Evolutionary conservation across 2,797 vertebrate species (phyloP).

Genomic region (Remorina albescens): DNA sequence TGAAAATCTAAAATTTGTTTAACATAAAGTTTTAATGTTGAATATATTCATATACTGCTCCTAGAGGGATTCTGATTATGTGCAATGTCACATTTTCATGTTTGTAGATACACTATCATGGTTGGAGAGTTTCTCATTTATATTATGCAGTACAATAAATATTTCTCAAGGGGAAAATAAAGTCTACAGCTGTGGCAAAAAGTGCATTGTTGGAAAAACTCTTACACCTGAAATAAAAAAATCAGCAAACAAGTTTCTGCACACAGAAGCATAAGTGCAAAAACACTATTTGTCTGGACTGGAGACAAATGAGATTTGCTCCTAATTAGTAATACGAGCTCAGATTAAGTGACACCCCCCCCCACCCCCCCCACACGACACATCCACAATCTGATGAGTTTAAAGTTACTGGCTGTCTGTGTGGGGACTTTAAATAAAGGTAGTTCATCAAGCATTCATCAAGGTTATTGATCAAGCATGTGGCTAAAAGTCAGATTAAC

Average conservation of each 20-base stretch:
- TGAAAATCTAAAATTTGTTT: constrained; percentile 17
- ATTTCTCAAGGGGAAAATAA: neutral
- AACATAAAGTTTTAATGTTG: constrained; percentile 22
- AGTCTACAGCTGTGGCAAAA: neutral
- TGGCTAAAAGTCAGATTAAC: constrained; percentile 38
- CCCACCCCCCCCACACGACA: neutral
- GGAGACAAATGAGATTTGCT: constrained; percentile 5
- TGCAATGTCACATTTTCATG: neutral
- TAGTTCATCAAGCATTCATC: no score
- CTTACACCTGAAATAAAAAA: neutral
- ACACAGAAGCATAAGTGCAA: neutral
- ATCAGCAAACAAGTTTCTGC: neutral
- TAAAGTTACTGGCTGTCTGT: neutral
- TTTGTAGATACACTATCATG: neutral
- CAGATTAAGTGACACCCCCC: constrained; percentile 15
- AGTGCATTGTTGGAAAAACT: neutral
- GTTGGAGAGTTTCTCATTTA: neutral
- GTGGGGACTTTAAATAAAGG: constrained; percentile 3
- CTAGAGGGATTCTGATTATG: neutral
- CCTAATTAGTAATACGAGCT: neutral
- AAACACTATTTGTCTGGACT: neutral
- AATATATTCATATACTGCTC: constrained; percentile 9
- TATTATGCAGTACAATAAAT: constrained; percentile 8
- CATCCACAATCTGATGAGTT: neutral
- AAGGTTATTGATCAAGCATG: constrained; percentile 55